A percentile compares a stretch with the other conserved stretches of the same genome.
Evolutionary conservation across 2,113 vertebrate genomes (phyloP).

Genomic region (Nymphicus hollandicus): DNA sequence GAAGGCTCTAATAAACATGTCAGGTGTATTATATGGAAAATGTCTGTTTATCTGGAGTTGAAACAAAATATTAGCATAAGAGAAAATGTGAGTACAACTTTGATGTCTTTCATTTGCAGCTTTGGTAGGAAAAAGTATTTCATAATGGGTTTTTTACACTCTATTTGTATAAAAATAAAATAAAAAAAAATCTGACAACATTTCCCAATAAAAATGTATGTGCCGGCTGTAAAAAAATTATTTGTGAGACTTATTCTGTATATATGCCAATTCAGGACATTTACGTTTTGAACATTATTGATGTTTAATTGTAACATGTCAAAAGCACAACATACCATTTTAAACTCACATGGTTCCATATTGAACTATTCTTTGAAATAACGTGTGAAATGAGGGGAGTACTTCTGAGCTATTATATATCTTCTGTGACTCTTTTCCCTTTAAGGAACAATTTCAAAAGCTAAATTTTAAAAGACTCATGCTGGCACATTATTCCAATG

Average conservation of each 20-base stretch:
- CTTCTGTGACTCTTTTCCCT: neutral
- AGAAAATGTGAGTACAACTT: neutral
- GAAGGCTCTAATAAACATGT: neutral
- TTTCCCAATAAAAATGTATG: neutral
- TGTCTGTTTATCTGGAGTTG: neutral
- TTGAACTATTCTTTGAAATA: neutral
- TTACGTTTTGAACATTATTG: neutral
- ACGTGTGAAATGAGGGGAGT: neutral
- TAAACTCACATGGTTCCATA: neutral
- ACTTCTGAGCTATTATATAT: neutral
- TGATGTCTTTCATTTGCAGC: neutral
- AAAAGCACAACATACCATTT: neutral
- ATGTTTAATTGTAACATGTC: neutral
- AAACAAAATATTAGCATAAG: neutral
- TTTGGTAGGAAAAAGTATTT: neutral
- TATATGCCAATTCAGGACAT: neutral
- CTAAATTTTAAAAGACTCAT: neutral
- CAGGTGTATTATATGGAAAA: neutral
- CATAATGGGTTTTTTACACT: neutral
- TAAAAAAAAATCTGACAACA: neutral
- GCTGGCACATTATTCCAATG: neutral
- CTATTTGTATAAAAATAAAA: neutral
- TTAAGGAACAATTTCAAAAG: neutral
- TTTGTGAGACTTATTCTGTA: neutral
- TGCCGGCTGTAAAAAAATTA: neutral